These are phyloP conservation scores for Malthinus seriepunctatus DNA, from an alignment of 2,888 invertebrate species.

Conservation along the genomic window DNA sequence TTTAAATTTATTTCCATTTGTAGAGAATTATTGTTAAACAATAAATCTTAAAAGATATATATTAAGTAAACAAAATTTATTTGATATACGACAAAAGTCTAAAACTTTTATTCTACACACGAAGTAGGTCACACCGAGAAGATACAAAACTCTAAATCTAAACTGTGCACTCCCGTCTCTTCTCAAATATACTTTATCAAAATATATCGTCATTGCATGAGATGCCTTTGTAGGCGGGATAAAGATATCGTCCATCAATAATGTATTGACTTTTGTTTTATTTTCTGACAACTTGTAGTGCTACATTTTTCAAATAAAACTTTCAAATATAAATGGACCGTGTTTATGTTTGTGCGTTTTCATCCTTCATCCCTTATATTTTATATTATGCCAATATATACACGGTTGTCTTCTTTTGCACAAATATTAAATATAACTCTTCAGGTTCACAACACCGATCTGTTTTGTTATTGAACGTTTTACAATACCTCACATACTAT, in stretches of 20 bases:
- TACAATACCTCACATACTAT: too few species aligned
- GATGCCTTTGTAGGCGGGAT: slow-evolving; percentile 42
- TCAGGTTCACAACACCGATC: too few species aligned
- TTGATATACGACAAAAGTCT: slow-evolving; percentile 44
- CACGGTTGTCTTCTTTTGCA: too few species aligned
- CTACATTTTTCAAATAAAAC: slow-evolving; percentile 50
- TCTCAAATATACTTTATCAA: slow-evolving; percentile 47
- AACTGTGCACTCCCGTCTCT: slow-evolving; percentile 41
- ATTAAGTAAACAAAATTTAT: slow-evolving; percentile 35
- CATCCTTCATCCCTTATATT: slow-evolving; percentile 9
- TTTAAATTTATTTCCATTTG: neutral
- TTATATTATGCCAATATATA: too few species aligned
- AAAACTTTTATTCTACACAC: slow-evolving; percentile 46
- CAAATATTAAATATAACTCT: too few species aligned
- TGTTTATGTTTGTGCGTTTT: slow-evolving; percentile 42
- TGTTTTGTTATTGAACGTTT: too few species aligned
- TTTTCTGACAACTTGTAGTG: slow-evolving; percentile 47
- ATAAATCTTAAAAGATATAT: slow-evolving; percentile 10
- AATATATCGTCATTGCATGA: slow-evolving; percentile 49
- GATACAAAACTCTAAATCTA: slow-evolving; percentile 41
- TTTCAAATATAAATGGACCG: slow-evolving; percentile 53
- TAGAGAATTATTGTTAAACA: slow-evolving; percentile 9
- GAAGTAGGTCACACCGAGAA: slow-evolving; percentile 42
- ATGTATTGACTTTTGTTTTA: slow-evolving; percentile 50
- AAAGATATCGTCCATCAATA: slow-evolving; percentile 42